Evolutionary conservation across 2,888 invertebrate genomes (phyloP).

Genomic region (Drosophila kuntzei): DNA sequence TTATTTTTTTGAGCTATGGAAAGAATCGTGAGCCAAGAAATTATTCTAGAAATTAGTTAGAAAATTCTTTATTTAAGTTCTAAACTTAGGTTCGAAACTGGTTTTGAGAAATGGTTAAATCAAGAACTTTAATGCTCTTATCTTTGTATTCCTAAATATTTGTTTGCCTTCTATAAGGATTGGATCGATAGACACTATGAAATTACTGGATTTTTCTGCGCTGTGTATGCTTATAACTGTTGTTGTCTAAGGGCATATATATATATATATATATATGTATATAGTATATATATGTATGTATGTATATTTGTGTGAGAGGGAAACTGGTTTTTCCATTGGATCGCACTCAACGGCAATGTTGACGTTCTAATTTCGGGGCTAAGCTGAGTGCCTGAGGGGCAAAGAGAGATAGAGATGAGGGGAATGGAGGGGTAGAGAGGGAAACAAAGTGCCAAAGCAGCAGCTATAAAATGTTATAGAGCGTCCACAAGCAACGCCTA

Average conservation of each 20-base stretch:
- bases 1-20: no score
- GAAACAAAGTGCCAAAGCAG: conserved; percentile 22
- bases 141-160: no score
- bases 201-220: not conserved
- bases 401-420: not conserved
- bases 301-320: conserved; percentile 2
- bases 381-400: conserved; percentile 23
- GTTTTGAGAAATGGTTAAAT: no score
- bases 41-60: no score
- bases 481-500: conserved; percentile 57
- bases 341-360: conserved; percentile 43
- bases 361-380: conserved; percentile 62
- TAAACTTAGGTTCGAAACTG: no score
- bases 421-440: not conserved
- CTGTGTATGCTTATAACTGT: conserved; percentile 46
- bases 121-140: no score
- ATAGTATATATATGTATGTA: no score
- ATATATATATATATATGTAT: no score
- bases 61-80: no score
- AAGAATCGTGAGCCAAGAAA: no score
- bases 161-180: no score
- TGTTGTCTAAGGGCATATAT: conserved; percentile 48
- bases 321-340: conserved; percentile 57
- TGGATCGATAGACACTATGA: not conserved
- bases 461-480: conserved; percentile 45